These are phyloP conservation scores for Macropus fuliginosus DNA, from an alignment of 2,797 vertebrate species.

Conservation along the genomic window DNA sequence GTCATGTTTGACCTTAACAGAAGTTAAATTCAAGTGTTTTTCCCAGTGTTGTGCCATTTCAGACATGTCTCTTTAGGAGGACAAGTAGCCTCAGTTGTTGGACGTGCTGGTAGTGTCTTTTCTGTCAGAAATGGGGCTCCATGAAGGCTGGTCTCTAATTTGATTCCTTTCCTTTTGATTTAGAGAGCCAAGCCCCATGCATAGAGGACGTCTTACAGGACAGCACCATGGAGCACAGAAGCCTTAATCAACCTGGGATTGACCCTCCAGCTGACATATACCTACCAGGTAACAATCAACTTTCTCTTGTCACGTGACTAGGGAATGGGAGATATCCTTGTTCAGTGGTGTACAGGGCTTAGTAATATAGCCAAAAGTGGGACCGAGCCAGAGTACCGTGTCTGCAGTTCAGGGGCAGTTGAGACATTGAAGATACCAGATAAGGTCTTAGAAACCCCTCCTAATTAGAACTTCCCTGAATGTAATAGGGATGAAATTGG, in stretches of 20 bases:
- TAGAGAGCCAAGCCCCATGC: conserved; percentile 90
- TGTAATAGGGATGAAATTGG: background rate
- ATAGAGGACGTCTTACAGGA: conserved; percentile 91
- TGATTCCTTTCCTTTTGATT: background rate
- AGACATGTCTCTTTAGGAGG: background rate
- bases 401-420: background rate
- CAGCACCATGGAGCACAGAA: conserved; percentile 89
- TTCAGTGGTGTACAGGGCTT: background rate
- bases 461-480: background rate
- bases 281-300: conserved; percentile 88
- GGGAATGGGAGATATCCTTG: rapidly evolving
- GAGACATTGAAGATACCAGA: background rate
- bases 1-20: background rate
- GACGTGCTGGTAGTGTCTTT: background rate
- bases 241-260: conserved; percentile 87
- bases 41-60: background rate
- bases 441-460: background rate
- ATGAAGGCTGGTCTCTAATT: background rate
- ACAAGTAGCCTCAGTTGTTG: background rate
- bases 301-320: background rate
- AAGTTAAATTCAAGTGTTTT: background rate
- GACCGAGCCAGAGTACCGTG: background rate
- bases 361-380: background rate
- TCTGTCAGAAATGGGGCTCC: background rate
- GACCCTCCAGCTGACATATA: conserved; percentile 88